These are phyloP conservation scores for Gonatopus flavifemur DNA, from an alignment of 1,140 invertebrate species.

Conservation along the genomic window DNA sequence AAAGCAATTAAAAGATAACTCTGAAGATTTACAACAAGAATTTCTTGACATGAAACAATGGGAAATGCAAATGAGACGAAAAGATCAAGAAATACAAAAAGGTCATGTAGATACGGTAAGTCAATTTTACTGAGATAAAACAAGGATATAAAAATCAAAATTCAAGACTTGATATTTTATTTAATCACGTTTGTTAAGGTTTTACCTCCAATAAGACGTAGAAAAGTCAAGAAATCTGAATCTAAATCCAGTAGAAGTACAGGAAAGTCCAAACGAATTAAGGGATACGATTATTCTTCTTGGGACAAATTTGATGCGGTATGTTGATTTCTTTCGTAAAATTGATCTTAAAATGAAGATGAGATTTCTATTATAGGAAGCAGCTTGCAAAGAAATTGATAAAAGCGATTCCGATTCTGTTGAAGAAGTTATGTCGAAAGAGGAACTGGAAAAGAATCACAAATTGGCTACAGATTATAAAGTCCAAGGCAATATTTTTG, in stretches of 20 bases:
- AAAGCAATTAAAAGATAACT: conserved; percentile 72
- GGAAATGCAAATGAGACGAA: conserved; percentile 82
- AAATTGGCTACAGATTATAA: conserved; percentile 53
- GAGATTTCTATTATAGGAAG: conserved; percentile 58
- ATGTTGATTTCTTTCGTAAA: conserved; percentile 36
- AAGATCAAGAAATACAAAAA: conserved; percentile 65
- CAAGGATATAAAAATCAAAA: not conserved
- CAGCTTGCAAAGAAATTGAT: conserved; percentile 71
- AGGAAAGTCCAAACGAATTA: conserved; percentile 49
- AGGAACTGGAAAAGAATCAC: conserved; percentile 62
- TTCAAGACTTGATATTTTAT: not conserved
- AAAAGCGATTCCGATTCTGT: conserved; percentile 58
- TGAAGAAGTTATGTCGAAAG: conserved; percentile 62
- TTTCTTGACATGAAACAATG: conserved; percentile 78
- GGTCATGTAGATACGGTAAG: conserved; percentile 25
- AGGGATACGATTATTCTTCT: conserved; percentile 66
- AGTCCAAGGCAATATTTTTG: conserved; percentile 77
- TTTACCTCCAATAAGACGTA: conserved; percentile 63
- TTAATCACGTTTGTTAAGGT: conserved; percentile 31
- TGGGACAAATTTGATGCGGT: conserved; percentile 85
- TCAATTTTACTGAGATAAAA: not conserved
- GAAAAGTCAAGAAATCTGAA: conserved; percentile 45
- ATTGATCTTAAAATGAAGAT: conserved; percentile 1
- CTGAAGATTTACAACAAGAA: conserved; percentile 71
- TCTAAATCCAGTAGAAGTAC: conserved; percentile 30